phyloP scores from a whole-genome alignment of 2,888 invertebrate genomes.

The Cecidostiba fungosa region DNA sequence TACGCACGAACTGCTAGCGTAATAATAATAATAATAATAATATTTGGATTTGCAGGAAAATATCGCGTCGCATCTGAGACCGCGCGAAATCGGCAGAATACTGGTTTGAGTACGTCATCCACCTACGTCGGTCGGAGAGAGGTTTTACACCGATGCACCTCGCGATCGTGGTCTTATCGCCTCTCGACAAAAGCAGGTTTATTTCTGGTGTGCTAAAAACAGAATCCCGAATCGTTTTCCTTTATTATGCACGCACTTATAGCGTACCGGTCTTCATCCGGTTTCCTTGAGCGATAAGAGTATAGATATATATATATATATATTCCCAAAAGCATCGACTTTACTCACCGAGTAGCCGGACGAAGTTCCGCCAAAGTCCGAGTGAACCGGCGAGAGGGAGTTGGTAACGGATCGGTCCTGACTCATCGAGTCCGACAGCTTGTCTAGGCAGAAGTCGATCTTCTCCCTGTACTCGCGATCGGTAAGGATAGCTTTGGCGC shows the following conservation, averaged over 20 bases:
- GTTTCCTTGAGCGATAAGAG: slow-evolving; percentile 14
- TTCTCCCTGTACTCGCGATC: slow-evolving; percentile 70
- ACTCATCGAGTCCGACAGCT: slow-evolving; percentile 65
- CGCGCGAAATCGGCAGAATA: not conserved
- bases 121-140: not conserved
- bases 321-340: not conserved
- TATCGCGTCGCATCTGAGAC: not conserved
- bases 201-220: not conserved
- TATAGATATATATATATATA: too few species aligned
- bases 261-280: slow-evolving; percentile 7
- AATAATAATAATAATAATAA: too few species aligned
- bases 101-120: not conserved
- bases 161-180: not conserved
- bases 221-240: slow-evolving; percentile 15
- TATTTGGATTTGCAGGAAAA: too few species aligned
- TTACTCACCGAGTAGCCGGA: slow-evolving; percentile 54
- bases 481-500: slow-evolving; percentile 68
- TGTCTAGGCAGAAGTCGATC: slow-evolving; percentile 70
- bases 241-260: not conserved
- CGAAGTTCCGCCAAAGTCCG: slow-evolving; percentile 37
- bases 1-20: too few species aligned
- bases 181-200: not conserved
- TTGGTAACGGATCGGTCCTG: slow-evolving; percentile 32
- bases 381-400: slow-evolving; percentile 42
- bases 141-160: not conserved